Evolutionary conservation across 2,888 invertebrate species (phyloP).

Genomic region (Danaus chrysippus): DNA sequence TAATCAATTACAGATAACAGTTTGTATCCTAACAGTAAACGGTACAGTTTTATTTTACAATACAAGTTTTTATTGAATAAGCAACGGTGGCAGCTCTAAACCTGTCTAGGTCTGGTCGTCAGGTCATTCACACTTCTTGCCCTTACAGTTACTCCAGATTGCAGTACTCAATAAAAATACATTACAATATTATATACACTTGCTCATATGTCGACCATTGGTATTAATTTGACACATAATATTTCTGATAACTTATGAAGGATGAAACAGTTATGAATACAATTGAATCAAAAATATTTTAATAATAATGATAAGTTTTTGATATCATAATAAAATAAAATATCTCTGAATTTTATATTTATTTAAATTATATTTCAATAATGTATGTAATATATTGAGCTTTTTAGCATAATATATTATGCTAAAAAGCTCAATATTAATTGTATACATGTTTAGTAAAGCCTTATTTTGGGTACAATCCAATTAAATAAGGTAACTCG

Average conservation of each 20-base stretch:
- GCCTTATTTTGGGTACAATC: not conserved
- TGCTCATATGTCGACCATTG: not conserved
- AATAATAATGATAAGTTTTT: too few species aligned
- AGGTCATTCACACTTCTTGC: constrained; percentile 61
- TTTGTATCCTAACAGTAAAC: constrained; percentile 2
- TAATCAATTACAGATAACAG: constrained; percentile 1
- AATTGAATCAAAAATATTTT: too few species aligned
- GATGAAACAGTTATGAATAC: too few species aligned
- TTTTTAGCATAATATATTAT: too few species aligned
- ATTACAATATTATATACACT: not conserved
- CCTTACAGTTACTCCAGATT: constrained; percentile 43
- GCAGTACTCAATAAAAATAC: not conserved
- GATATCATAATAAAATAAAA: too few species aligned
- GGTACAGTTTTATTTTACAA: constrained; percentile 5
- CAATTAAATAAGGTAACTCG: not conserved
- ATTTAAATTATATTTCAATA: too few species aligned
- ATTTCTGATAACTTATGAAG: too few species aligned
- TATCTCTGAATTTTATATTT: too few species aligned
- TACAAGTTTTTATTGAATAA: constrained; percentile 8
- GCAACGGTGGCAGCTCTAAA: constrained; percentile 21
- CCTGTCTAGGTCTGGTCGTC: constrained; percentile 39
- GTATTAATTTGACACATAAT: too few species aligned
- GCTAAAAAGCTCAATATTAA: not conserved
- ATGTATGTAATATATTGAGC: not conserved
- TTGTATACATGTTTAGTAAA: not conserved